Base-by-base conservation (phyloP, 2,113 vertebrate species). In the Corydoras sp. region DNA sequence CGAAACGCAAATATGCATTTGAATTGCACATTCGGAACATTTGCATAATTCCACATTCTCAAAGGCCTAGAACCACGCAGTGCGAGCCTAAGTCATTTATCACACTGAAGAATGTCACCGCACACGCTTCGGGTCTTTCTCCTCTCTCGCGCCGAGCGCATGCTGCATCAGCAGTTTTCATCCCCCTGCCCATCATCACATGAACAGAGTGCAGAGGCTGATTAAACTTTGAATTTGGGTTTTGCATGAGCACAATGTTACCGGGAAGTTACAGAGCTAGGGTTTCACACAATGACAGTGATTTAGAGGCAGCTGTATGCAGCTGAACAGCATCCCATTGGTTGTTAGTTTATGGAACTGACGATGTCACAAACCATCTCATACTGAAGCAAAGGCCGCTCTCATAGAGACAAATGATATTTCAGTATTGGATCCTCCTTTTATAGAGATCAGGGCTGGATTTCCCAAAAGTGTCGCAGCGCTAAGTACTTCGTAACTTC, bases 31-130 rank as follows among this genome's bases (percentile, higher is more conserved):
- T 72, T 61, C 60, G 66, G 64, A 56, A 66, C 60, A 73, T 67
- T 73, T 66, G 63, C 63, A 73, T 73, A 66, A 66, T 61, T 66
- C 49, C 56, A 58, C 60, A 58, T 58, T 69, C 71, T 58, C 76
- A 77, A 49, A 71, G 68, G 70, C 29, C 11, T 35, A 66, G 51
- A 63, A 60, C 69, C 59, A 66, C 24, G 53, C 15, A 14, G 18
- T 43, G 67, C 65, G 72, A 32, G 69, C 55, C 54, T 12, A 24
- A 72, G 75, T 77, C 76, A 77, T 80, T 80, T 72, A 62, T 76
- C 74, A 71, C 32, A 62, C 58, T 14, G 13, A 70, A 65, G 64
- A 60, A 66, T 55, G 69, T 66, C 74, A 60, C 55, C 62, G 43
- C 12, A 11, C 68, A 62, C 50, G 43, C 63, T 58, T 66, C n/a